A percentile compares a stretch with the other conserved stretches of the same genome.
Evolutionary conservation across 2,113 vertebrate species (phyloP).

Genomic region (Pterocles orientalis): DNA sequence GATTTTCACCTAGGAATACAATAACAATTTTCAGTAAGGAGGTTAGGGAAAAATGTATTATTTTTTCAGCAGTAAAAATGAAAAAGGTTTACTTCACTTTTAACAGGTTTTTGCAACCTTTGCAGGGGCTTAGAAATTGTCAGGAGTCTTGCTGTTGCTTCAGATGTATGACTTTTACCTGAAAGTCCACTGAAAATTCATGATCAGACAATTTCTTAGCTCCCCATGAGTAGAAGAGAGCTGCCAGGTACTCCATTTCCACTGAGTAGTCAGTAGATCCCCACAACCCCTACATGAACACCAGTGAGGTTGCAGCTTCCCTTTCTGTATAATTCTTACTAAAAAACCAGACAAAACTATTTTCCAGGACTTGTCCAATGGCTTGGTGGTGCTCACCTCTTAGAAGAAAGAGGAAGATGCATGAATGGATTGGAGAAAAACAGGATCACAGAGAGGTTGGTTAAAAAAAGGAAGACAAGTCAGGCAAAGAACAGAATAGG

Average conservation of each 20-base stretch:
- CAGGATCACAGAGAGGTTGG: not conserved
- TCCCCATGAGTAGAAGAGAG: not conserved
- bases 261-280: rapidly evolving
- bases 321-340: not conserved
- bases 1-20: not conserved
- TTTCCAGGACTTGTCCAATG: not conserved
- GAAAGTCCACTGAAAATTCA: not conserved
- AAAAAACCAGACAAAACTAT: not conserved
- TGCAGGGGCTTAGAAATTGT: not conserved
- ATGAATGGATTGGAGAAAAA: not conserved
- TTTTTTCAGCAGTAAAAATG: not conserved
- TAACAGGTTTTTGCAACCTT: not conserved
- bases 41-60: rapidly evolving
- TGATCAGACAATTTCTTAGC: not conserved
- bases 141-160: not conserved
- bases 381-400: not conserved
- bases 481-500: not conserved
- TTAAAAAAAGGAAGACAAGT: not conserved
- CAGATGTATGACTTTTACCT: not conserved
- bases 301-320: rapidly evolving
- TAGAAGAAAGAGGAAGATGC: not conserved
- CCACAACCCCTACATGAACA: not conserved
- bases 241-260: not conserved
- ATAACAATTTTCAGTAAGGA: not conserved
- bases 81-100: not conserved